These are phyloP conservation scores for Chauna torquata DNA, from an alignment of 2,113 vertebrate species.

Conservation along the genomic window DNA sequence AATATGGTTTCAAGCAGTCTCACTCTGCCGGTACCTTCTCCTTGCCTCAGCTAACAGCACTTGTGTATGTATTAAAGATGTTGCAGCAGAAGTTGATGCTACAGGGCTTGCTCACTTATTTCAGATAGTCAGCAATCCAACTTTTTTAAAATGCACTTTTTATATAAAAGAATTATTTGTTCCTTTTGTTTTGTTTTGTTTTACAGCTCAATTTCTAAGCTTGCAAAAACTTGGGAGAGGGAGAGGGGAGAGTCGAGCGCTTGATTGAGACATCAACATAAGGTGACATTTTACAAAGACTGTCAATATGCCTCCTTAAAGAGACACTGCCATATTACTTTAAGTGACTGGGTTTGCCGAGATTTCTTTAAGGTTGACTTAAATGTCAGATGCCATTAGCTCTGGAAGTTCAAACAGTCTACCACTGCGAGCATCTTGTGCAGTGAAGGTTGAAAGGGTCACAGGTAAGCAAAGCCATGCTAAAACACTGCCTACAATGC, in stretches of 20 bases:
- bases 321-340: constrained; percentile 46
- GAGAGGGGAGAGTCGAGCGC: not conserved
- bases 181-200: not conserved
- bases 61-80: constrained; percentile 49
- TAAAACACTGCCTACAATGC: not conserved
- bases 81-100: constrained; percentile 54
- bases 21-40: constrained; percentile 27
- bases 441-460: constrained; percentile 61
- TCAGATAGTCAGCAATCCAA: constrained; percentile 51
- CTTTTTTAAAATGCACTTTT: not conserved
- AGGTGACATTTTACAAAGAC: constrained; percentile 41
- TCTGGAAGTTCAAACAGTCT: constrained; percentile 58
- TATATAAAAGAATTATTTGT: constrained; percentile 36
- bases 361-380: constrained; percentile 74
- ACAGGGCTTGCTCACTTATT: constrained; percentile 52
- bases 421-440: constrained; percentile 28
- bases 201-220: constrained; percentile 42
- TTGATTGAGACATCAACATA: constrained; percentile 62
- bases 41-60: constrained; percentile 61
- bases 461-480: constrained; percentile 36
- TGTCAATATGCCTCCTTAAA: constrained; percentile 68
- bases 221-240: not conserved
- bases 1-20: constrained; percentile 67
- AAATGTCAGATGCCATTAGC: constrained; percentile 75
- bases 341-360: constrained; percentile 67